Conservation (phyloP, 2,888 invertebrate species). For the Sarcophaga variegata region DNA sequence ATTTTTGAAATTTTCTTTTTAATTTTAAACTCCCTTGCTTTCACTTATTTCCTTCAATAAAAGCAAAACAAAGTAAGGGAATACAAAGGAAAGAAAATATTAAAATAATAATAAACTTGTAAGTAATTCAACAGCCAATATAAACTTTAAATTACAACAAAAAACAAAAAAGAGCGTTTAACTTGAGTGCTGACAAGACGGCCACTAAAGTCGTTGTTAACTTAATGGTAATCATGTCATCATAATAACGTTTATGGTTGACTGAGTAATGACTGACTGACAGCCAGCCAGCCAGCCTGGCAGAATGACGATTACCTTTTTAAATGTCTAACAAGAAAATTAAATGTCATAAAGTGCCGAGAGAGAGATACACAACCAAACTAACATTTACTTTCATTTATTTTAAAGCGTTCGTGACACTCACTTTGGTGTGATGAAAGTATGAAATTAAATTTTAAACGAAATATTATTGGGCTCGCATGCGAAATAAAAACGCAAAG, state of each 20-base stretch:
- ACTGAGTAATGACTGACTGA: slow-evolving; percentile 22
- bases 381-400: background rate
- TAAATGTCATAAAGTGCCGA: slow-evolving; percentile 48
- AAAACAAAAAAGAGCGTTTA: background rate
- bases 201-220: slow-evolving; percentile 28
- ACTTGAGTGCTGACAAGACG: slow-evolving; percentile 35
- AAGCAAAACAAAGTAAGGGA: no score
- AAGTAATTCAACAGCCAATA: background rate
- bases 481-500: slow-evolving; percentile 55
- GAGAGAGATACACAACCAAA: background rate
- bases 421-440: background rate
- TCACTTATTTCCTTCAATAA: no score
- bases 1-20: no score
- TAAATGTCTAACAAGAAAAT: background rate
- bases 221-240: slow-evolving; percentile 51
- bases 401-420: background rate
- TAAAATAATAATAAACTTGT: background rate
- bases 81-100: no score
- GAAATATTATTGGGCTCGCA: slow-evolving; percentile 53
- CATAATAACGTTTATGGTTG: slow-evolving; percentile 43
- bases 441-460: background rate
- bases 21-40: no score
- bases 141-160: background rate
- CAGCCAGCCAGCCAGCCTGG: background rate
- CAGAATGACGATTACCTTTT: background rate